phyloP scores from a whole-genome alignment of 2,113 vertebrate genomes.

The Festucalex cinctus region DNA sequence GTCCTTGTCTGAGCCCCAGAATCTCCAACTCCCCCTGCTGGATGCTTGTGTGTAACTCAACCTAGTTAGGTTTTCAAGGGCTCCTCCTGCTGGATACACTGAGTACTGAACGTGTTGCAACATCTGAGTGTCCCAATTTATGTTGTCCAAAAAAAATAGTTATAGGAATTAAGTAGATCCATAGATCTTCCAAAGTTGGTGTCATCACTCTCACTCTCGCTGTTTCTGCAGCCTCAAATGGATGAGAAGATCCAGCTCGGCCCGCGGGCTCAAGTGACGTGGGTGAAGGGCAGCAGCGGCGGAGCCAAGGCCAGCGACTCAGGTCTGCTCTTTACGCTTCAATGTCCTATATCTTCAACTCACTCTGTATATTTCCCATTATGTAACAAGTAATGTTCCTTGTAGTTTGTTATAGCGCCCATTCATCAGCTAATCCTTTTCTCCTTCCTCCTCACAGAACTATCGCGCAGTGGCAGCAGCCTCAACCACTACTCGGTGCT shows the following conservation, averaged over 20 bases:
- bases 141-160: too few species aligned
- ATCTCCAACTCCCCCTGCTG: conserved; percentile 20
- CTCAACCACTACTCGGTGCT: conserved; percentile 94
- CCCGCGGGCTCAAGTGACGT: conserved; percentile 92
- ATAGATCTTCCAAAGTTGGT: too few species aligned
- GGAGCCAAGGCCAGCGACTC: conserved; percentile 93
- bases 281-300: conserved; percentile 97
- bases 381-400: background rate
- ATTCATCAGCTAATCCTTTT: background rate
- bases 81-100: conserved; percentile 25
- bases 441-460: conserved; percentile 69
- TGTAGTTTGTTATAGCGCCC: background rate
- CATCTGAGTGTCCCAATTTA: too few species aligned
- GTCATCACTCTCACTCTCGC: background rate
- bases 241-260: conserved; percentile 99
- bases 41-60: background rate
- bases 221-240: conserved; percentile 84
- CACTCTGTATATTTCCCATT: background rate
- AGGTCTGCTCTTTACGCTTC: conserved; percentile 67
- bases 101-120: background rate
- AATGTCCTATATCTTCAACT: background rate
- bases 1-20: conserved; percentile 15
- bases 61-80: background rate
- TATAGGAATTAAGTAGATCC: too few species aligned
- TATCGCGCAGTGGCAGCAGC: conserved; percentile 81